Conservation (phyloP, 2,797 vertebrate species). For the Fringilla coelebs region DNA sequence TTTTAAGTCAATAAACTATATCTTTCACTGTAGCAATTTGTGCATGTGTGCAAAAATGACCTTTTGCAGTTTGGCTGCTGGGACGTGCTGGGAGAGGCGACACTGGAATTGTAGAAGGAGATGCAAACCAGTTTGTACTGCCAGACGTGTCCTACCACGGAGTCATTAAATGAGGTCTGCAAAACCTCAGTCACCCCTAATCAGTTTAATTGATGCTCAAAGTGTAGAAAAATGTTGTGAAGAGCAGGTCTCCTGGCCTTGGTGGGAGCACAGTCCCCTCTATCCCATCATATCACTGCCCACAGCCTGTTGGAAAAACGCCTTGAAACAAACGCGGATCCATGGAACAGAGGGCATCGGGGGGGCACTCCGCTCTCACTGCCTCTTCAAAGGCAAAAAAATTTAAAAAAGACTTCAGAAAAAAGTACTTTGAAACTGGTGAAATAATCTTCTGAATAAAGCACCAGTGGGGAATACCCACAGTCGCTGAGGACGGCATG, state of each 20-base stretch:
- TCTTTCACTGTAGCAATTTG: neutral
- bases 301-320: neutral
- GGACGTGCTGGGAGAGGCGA: neutral
- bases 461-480: conserved; percentile 55
- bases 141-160: rapidly evolving
- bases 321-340: conserved; percentile 4
- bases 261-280: neutral
- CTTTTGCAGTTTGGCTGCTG: neutral
- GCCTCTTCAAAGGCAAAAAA: neutral
- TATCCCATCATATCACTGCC: neutral
- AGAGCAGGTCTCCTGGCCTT: neutral
- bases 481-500: conserved; percentile 26
- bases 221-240: neutral
- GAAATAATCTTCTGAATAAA: conserved; percentile 66
- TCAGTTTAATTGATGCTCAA: neutral
- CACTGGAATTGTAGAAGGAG: neutral
- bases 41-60: neutral
- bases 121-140: neutral
- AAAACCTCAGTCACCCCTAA: neutral
- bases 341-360: neutral
- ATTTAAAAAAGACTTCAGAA: neutral
- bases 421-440: conserved; percentile 51
- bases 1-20: conserved; percentile 5
- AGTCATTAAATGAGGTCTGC: neutral
- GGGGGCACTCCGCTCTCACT: neutral